Evolutionary conservation across 1,140 invertebrate species (phyloP).

Genomic region (Platorchestia sp.): DNA sequence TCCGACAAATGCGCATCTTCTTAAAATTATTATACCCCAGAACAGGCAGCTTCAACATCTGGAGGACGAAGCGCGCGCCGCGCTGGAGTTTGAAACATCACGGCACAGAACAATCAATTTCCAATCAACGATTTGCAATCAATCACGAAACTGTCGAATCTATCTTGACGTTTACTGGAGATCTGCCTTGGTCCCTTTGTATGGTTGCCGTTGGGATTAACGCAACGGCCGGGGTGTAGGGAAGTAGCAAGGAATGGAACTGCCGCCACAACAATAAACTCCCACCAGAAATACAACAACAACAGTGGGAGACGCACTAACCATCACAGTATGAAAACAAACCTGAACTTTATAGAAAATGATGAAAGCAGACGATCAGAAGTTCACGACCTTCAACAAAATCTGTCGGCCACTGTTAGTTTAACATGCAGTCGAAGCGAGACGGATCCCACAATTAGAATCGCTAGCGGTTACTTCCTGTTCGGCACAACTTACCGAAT

Average conservation of each 20-base stretch:
- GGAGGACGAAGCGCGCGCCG: background rate
- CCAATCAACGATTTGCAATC: conserved; percentile 43
- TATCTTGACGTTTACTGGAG: conserved; percentile 33
- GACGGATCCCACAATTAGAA: background rate
- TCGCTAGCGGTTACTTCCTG: background rate
- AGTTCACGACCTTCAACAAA: background rate
- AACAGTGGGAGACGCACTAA: background rate
- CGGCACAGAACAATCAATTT: conserved; percentile 32
- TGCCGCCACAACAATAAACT: background rate
- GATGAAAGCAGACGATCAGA: background rate
- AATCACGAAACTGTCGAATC: conserved; percentile 38
- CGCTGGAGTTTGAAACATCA: background rate
- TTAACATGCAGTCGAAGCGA: background rate
- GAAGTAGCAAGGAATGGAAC: background rate
- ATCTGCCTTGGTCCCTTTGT: conserved; percentile 29
- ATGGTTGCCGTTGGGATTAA: conserved; percentile 2
- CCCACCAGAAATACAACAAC: background rate
- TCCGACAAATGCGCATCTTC: background rate
- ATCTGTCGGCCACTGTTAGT: background rate
- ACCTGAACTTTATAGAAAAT: background rate
- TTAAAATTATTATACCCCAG: background rate
- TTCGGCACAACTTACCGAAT: background rate
- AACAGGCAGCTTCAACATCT: background rate
- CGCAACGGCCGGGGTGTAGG: background rate
- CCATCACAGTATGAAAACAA: background rate